Evolutionary conservation across 2,113 vertebrate species (phyloP).

Genomic region (Pholis gunnellus): DNA sequence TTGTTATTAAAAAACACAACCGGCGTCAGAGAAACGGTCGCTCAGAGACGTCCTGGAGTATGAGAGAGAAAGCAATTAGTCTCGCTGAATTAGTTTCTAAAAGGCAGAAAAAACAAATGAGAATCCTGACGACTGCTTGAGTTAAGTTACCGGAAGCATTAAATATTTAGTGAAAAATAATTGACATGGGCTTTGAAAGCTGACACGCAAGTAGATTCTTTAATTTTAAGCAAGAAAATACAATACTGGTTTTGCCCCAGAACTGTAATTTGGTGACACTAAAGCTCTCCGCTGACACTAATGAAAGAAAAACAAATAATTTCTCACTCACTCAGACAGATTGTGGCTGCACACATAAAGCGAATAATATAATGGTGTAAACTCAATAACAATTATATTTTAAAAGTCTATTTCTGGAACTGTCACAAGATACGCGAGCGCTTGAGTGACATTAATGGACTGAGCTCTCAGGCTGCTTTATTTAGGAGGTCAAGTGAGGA

Average conservation of each 20-base stretch:
- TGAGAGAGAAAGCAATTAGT: conserved; percentile 48
- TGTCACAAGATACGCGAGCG: conserved; percentile 52
- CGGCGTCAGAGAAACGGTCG: conserved; percentile 1
- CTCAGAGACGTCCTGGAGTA: conserved; percentile 39
- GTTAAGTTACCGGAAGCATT: conserved; percentile 29
- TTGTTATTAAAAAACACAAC: conserved; percentile 64
- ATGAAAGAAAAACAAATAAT: conserved; percentile 11
- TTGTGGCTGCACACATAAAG: conserved; percentile 28
- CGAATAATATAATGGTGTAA: conserved; percentile 10
- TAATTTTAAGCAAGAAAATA: conserved; percentile 31
- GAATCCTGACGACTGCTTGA: conserved; percentile 11
- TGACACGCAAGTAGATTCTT: conserved; percentile 26
- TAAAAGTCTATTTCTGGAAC: conserved; percentile 50
- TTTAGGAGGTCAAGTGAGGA: conserved; percentile 61
- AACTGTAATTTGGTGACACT: conserved; percentile 38
- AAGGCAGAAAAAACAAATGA: conserved; percentile 59
- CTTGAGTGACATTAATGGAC: conserved; percentile 66
- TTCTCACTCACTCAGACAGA: conserved; percentile 27
- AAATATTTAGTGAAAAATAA: conserved; percentile 59
- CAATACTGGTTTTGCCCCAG: conserved; percentile 1
- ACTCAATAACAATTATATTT: conserved; percentile 62
- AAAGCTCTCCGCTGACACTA: conserved; percentile 32
- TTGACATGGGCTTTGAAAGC: conserved; percentile 21
- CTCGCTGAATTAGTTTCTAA: conserved; percentile 45
- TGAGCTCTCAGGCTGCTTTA: conserved; percentile 54